Percentiles rank a stretch among this genome's conserved stretches.
phyloP scores from a whole-genome alignment of 2,113 vertebrate genomes.

The Syrmaticus mikado region DNA sequence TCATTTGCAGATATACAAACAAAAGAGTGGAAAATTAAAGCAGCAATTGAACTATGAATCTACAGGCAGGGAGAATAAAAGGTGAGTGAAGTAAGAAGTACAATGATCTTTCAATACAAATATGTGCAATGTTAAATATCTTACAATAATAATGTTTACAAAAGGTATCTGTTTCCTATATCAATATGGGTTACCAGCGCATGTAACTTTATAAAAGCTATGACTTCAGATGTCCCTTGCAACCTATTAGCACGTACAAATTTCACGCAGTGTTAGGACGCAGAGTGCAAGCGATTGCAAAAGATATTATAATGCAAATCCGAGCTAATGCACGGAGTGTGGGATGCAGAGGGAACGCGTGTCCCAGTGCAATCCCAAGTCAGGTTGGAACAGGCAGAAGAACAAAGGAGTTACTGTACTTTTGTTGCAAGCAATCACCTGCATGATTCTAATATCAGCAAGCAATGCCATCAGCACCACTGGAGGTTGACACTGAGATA shows the following conservation, averaged over 20 bases:
- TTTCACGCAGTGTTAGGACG: not conserved
- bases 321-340: not conserved
- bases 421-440: not conserved
- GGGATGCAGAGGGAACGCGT: not conserved
- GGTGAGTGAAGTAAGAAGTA: not conserved
- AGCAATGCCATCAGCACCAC: not conserved
- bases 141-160: not conserved
- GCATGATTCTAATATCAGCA: not conserved
- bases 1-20: fast-evolving
- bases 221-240: not conserved
- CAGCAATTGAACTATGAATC: not conserved
- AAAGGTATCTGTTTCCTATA: not conserved
- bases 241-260: not conserved
- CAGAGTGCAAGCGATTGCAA: not conserved
- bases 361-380: not conserved
- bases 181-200: fast-evolving
- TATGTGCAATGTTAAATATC: fast-evolving
- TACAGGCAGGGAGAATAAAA: not conserved
- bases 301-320: not conserved
- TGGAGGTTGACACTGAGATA: not conserved
- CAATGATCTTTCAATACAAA: not conserved
- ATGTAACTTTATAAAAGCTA: not conserved
- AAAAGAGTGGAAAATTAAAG: not conserved
- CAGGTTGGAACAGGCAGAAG: not conserved
- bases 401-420: not conserved